phyloP scores from a whole-genome alignment of 1,140 invertebrate species.

The Zaprionus lachaisei region DNA sequence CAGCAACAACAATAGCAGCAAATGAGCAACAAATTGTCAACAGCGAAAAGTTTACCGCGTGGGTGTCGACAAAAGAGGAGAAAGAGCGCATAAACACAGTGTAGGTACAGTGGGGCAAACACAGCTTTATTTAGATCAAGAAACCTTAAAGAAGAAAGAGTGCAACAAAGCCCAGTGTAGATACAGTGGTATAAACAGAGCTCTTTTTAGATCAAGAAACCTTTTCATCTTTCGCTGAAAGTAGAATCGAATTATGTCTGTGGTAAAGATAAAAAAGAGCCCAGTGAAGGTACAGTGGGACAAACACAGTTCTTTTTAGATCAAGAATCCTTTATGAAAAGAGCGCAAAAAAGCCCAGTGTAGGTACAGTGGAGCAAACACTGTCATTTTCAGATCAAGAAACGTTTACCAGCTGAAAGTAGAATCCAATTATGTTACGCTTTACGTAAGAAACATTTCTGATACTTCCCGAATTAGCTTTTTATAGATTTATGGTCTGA shows the following conservation, averaged over 20 bases:
- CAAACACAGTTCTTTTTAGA: too few species aligned
- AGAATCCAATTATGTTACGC: too few species aligned
- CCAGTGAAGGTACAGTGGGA: too few species aligned
- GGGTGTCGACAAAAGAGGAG: not conserved
- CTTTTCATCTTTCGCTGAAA: too few species aligned
- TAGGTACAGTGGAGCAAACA: not conserved
- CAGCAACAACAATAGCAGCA: not conserved
- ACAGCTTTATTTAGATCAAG: not conserved
- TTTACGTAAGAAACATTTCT: not conserved
- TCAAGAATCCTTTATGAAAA: too few species aligned
- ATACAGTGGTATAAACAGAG: too few species aligned
- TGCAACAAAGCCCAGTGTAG: not conserved
- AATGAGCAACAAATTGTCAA: conserved; percentile 2
- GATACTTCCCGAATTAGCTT: not conserved
- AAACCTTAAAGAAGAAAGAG: too few species aligned
- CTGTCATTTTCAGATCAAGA: not conserved
- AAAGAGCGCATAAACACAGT: not conserved
- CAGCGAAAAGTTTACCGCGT: not conserved
- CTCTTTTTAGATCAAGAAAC: too few species aligned
- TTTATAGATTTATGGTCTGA: not conserved
- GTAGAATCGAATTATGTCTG: too few species aligned
- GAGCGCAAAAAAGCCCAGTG: not conserved
- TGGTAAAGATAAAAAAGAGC: too few species aligned
- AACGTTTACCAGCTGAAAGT: too few species aligned
- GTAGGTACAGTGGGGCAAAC: not conserved